A percentile compares a stretch with the other conserved stretches of the same genome.
Conservation (phyloP, 2,888 invertebrate genomes). For the Lithosia quadra region DNA sequence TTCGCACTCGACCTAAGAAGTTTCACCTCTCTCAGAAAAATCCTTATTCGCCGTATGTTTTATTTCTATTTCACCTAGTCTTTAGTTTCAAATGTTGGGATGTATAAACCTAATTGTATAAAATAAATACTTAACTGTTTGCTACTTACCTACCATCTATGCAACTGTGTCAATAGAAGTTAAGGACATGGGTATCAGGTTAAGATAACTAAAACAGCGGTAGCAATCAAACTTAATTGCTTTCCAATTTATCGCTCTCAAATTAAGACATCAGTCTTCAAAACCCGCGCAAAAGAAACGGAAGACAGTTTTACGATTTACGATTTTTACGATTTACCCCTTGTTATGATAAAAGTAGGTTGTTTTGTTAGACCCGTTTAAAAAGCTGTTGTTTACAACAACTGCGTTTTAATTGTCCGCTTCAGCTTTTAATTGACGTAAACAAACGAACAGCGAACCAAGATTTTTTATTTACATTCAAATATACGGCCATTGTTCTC, state of each 20-base stretch:
- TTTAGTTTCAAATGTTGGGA: too few species aligned
- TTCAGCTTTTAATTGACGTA: slow-evolving; percentile 40
- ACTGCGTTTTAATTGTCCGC: slow-evolving; percentile 32
- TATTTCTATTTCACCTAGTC: background rate
- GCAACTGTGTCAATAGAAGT: slow-evolving; percentile 7
- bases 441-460: slow-evolving; percentile 28
- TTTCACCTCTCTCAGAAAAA: too few species aligned
- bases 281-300: slow-evolving; percentile 18
- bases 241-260: slow-evolving; percentile 24
- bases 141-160: background rate
- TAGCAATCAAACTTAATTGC: slow-evolving; percentile 3
- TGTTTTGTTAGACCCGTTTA: slow-evolving; percentile 44
- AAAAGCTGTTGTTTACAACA: slow-evolving; percentile 53
- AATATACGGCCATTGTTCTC: slow-evolving; percentile 22
- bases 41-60: too few species aligned
- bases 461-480: slow-evolving; percentile 21
- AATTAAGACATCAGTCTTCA: slow-evolving; percentile 53
- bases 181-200: background rate
- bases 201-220: background rate
- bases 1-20: too few species aligned
- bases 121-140: background rate
- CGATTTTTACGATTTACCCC: slow-evolving; percentile 33
- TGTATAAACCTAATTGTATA: background rate
- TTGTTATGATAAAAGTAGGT: slow-evolving; percentile 42
- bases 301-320: slow-evolving; percentile 38